Conservation (phyloP, 2,113 vertebrate species). For the Scalopus aquaticus region DNA sequence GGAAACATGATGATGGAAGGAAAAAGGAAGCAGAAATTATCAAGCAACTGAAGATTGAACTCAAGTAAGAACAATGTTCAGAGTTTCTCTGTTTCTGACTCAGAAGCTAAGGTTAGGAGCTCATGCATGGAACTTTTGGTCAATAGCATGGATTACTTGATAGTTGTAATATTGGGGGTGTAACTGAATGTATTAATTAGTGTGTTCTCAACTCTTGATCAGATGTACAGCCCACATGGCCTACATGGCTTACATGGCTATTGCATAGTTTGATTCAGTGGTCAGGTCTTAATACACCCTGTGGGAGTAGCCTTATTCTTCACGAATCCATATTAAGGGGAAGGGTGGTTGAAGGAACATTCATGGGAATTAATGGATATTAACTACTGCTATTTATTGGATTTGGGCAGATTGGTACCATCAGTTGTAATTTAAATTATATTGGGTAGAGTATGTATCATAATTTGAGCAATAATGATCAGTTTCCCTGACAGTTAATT, state of each 20-base stretch:
- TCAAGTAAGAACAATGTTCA: conserved; percentile 89
- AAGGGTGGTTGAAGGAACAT: not conserved
- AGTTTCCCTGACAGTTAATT: not conserved
- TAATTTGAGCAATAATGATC: not conserved
- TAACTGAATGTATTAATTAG: not conserved
- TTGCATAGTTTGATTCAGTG: not conserved
- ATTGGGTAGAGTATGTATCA: not conserved
- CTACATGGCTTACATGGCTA: not conserved
- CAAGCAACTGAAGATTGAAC: conserved; percentile 95
- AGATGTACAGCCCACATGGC: not conserved
- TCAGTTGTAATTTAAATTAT: conserved; percentile 11
- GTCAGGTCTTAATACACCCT: not conserved
- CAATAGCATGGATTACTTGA: not conserved
- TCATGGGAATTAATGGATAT: not conserved
- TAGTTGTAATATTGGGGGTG: not conserved
- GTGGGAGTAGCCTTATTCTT: not conserved
- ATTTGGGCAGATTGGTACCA: not conserved
- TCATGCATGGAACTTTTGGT: not conserved
- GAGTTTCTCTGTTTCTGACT: conserved; percentile 21
- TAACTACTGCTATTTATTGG: not conserved
- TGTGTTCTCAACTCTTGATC: not conserved
- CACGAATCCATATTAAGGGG: not conserved
- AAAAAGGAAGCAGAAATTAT: conserved; percentile 92
- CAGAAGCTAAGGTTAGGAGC: not conserved
- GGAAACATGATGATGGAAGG: conserved; percentile 88